Evolutionary conservation across 1,140 invertebrate species (phyloP), one percentile per base, ranked within the genome.

Genomic region (Leptestheria dahalacensis): DNA sequence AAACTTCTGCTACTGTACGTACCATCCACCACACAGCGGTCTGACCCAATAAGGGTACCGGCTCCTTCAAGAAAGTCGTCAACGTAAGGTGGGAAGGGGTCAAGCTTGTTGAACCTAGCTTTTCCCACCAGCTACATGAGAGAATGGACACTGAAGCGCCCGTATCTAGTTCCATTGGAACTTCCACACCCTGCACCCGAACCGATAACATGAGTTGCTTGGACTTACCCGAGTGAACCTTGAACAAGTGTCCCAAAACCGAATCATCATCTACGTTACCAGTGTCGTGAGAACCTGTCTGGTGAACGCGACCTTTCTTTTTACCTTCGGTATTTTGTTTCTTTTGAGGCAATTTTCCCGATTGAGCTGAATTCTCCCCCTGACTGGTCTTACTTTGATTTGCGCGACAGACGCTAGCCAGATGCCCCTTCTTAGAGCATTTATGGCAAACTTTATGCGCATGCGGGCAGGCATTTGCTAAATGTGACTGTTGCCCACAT

Each of bases 361-460:
- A 18, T 10, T 9, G 6, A 20, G 49, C n/a, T 9, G 10, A 9
- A 9, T 24, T 50, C 23, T 24, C 10, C 23, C n/a, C n/a, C 18
- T n/a, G 6, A 20, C 9, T 11, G 11, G 11, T n/a, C n/a, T n/a
- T 11, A 47, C n/a, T 11, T 47, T 47, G 10, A 50, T 20, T 41
- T 6, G 33, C 6, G 6, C 23, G 59, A 21, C 59, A 61, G 23
- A 57, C 59, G 12, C 28, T n/a, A 26, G 59, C 53, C 21, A 61
- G 23, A 41, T 61, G 50, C 15, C 59, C 59, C 29, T 60, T 61
- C 29, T 61, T 61, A 10, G 26, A n/a, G 25, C 59, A 61, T n/a
- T 61, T 58, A 15, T 23, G 26, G 29, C 59, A 61, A n/a, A 9
- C 41, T 4, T 55, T 52, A 33, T 61, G 26, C 12, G 23, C 23